A percentile compares a stretch with the other conserved stretches of the same genome.
Conservation (phyloP, 2,797 vertebrate species). For the Masticophis lateralis region DNA sequence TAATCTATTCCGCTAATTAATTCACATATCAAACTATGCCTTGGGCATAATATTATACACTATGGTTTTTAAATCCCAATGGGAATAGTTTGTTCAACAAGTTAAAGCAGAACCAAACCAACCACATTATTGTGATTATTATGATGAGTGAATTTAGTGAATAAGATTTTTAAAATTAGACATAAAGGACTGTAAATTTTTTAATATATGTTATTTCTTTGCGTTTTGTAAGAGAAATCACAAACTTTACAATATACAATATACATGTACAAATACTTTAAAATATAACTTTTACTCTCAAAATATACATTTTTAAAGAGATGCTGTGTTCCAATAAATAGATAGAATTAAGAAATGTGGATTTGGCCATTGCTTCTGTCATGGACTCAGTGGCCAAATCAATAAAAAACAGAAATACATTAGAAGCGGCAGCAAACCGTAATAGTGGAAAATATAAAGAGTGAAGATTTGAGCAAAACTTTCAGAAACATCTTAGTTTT, state of each 20-base stretch:
- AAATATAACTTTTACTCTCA: constrained; percentile 11
- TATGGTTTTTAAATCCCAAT: neutral
- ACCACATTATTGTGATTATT: neutral
- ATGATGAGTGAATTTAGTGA: neutral
- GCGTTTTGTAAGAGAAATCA: neutral
- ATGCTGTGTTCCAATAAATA: neutral
- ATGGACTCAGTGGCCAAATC: neutral
- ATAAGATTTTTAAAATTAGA: neutral
- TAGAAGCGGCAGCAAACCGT: neutral
- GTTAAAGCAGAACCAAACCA: neutral
- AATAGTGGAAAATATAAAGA: neutral
- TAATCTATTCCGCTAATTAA: neutral
- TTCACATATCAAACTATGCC: neutral
- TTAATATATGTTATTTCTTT: neutral
- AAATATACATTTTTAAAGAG: neutral
- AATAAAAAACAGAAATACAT: neutral
- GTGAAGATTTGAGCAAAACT: neutral
- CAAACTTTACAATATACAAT: neutral
- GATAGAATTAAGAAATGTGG: neutral
- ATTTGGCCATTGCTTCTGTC: neutral
- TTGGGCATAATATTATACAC: neutral
- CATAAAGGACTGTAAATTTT: neutral
- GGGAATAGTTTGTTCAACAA: neutral
- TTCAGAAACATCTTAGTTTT: neutral
- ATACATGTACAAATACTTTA: neutral